Evolutionary conservation across 2,888 invertebrate species (phyloP).

Genomic region (Eupithecia vulgata): DNA sequence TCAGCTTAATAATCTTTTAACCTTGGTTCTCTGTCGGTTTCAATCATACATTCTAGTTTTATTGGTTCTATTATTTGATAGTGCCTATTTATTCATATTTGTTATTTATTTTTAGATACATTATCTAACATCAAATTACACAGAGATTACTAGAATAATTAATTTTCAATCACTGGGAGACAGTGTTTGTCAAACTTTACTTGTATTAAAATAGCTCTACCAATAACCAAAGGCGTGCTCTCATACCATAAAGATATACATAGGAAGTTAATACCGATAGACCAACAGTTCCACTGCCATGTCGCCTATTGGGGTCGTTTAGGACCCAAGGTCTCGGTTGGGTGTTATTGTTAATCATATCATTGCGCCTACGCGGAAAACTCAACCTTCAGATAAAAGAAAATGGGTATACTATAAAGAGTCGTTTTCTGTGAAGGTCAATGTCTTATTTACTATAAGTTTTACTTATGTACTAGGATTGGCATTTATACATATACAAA

Average conservation of each 20-base stretch:
- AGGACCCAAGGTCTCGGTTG: constrained; percentile 32
- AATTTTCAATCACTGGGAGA: neutral
- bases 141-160: neutral
- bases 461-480: neutral
- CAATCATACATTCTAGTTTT: no score
- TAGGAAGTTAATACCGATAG: constrained; percentile 54
- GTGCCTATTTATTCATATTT: neutral
- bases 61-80: no score
- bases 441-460: neutral
- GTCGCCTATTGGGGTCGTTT: constrained; percentile 28
- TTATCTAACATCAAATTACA: neutral
- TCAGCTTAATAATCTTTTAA: no score
- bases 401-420: constrained; percentile 14
- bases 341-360: constrained; percentile 36
- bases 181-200: neutral
- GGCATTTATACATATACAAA: neutral
- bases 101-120: neutral
- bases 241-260: constrained; percentile 43
- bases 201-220: neutral
- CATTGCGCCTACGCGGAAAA: constrained; percentile 26
- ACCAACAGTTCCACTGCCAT: constrained; percentile 47
- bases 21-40: no score
- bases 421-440: constrained; percentile 15
- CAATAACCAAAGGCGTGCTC: constrained; percentile 27
- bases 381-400: constrained; percentile 15